Evolutionary conservation across 2,113 vertebrate species (phyloP), one percentile per base, ranked within the genome.

Genomic region (Pygoscelis adeliae): DNA sequence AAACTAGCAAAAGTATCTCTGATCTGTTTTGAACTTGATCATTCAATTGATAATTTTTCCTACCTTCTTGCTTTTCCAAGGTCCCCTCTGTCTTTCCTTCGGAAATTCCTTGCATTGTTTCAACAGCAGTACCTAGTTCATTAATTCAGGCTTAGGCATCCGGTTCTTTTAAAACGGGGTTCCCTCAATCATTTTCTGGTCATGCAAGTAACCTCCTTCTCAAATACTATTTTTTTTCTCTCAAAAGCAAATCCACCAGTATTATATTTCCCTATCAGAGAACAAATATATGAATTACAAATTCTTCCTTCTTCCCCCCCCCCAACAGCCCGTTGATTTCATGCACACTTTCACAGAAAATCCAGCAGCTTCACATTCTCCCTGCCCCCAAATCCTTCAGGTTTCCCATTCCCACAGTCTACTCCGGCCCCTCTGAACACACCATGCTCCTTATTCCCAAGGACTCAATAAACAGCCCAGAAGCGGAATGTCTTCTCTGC

Each of bases 321-420:
- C 11, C 4, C n/a, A 92, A 78, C 62, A 93, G 86, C 50, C 55
- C 61, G 23, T 7, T 65, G 89, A 96, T 97, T 97, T 95, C 97
- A 97, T 84, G 88, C 90, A 87, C 76, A 22, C n/a, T 94, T 96
- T 87, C 96, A 56, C 95, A 97, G 94, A 92, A 96, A 96, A 95
- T 96, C 94, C 91, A 89, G 77, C 86, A 65, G 92, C 69, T 93
- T 95, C 76, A 40, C 92, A 97, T 95, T 97, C 88, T 96, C 88
- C 90, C 97, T 95, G 92, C 94, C 94, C 92, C 95, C 89, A 96
- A 83, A 72, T 79, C 86, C 96, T 72, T 26, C 76, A 34, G 26
- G 29, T 78, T 93, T 94, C 72, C 86, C 83, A 95, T 92, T 97
- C 96, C 89, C 95, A 93, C 89, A 93, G 80, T 82, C 65, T 49